These are phyloP conservation scores for Microtus obscurus DNA, from an alignment of 2,797 vertebrate species.

Conservation along the genomic window DNA sequence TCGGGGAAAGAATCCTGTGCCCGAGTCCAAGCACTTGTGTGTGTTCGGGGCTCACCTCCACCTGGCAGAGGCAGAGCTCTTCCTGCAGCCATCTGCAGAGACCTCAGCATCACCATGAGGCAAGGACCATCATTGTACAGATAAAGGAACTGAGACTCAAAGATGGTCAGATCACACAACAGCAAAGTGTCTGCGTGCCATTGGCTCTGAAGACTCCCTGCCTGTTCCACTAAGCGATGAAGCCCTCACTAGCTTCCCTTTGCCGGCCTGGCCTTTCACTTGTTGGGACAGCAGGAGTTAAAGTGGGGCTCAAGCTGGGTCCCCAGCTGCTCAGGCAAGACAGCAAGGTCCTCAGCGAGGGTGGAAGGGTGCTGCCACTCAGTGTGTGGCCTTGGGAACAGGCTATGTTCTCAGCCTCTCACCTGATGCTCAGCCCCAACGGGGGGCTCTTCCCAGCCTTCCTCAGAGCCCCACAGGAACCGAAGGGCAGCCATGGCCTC, in stretches of 20 bases:
- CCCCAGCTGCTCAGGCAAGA: neutral
- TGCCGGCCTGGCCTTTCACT: neutral
- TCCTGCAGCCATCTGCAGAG: fast-evolving
- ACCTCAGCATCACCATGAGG: neutral
- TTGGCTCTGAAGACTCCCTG: neutral
- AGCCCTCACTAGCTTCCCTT: neutral
- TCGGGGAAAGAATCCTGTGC: neutral
- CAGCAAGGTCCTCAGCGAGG: neutral
- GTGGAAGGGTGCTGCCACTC: neutral
- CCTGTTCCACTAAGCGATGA: neutral
- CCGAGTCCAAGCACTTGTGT: neutral
- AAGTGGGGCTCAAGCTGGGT: neutral
- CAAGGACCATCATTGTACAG: neutral
- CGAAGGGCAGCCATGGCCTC: constrained; percentile 91
- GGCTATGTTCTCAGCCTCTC: constrained; percentile 35
- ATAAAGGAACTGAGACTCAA: neutral
- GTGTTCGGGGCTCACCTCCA: neutral
- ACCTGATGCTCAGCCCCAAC: constrained; percentile 89
- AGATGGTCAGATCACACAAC: neutral
- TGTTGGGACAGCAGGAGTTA: neutral
- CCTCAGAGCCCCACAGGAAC: constrained; percentile 93
- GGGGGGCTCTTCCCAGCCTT: constrained; percentile 91
- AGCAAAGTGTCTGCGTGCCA: neutral
- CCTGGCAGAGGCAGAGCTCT: neutral
- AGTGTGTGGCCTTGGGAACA: neutral